Evolutionary conservation across 2,797 vertebrate species (phyloP), one percentile per base, ranked within the genome.

Genomic region (Anabacerthia variegaticeps): DNA sequence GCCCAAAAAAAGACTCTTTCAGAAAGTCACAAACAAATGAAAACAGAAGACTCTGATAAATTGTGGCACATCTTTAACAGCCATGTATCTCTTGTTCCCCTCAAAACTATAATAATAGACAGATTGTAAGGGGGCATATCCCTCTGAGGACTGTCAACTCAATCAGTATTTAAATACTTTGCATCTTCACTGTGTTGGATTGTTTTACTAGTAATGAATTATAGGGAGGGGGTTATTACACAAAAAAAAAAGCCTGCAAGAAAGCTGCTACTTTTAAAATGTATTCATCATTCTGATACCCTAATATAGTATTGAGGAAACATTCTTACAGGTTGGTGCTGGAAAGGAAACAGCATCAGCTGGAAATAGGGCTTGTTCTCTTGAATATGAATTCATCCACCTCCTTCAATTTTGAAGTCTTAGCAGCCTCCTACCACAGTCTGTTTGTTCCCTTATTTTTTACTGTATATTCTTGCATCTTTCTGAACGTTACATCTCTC

Each of bases 1-100:
- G 94, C 52, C 87, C 95, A 55, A 92, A 94, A 96, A 94, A 93
- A 93, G 89, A 32, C 85, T 95, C 78, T 95, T 96, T 96, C 91
- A 95, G 82, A 94, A 90, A 94, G 82, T 94, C 91, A 89, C 59
- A 93, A 96, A 92, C 87, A 95, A 94, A 75, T 88, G 91, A 81
- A 96, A 93, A 95, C 85, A 92, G 63, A 85, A 81, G 83, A 56
- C 79, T 90, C 75, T 93, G 95, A 93, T 94, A 93, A 94, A 93
- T 94, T 0, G 49, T 74, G 76, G 77, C 59, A 54, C 66, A 85
- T 79, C 66, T 92, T 84, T 94, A 88, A 66, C 32, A 89, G 67
- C 48, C 55, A 43, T 51, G 48, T 75, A 79, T 67, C 63, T 89
- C 88, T 86, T 82, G 4, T 85, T 82, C 49, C 56, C 59, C 71